Evolutionary conservation across 2,797 vertebrate species (phyloP), one percentile per base, ranked within the genome.

Genomic region (Paramormyrops hopkinsi): DNA sequence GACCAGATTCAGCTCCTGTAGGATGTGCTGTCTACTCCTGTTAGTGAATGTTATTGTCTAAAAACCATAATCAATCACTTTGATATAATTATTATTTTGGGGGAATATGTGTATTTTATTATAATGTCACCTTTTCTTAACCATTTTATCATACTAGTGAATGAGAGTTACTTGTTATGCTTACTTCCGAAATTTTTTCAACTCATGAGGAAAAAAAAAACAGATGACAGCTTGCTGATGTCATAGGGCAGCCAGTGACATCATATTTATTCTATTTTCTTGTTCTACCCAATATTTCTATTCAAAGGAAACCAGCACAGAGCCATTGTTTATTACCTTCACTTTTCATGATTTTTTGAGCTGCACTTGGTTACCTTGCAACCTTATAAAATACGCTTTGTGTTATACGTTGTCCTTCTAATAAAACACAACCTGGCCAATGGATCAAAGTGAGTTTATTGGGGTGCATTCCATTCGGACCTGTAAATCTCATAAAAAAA

Each of bases 401-500:
- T 90, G 89, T 91, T 92, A 91, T 91, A 90, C 90, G 89, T 92
- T 89, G 91, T 92, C 89, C 89, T 88, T 90, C 89, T 90, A 93
- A 93, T 95, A 95, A 94, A 95, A 94, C 54, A 88, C 91, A 95
- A 92, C 94, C 92, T 94, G 91, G 90, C 89, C 88, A 90, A 92
- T 56, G 90, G 93, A 95, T 95, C 93, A 94, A 95, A 95, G 95
- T 89, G 33, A 89, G 91, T 96, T 95, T 95, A 95, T 93, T 94
- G 93, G 92, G 90, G 92, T 90, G 88, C 95, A 96, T 96, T 96
- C 94, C 94, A 94, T 91, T 93, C 91, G 54, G 62, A 95, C 93
- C 94, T 92, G 93, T 95, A 95, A 96, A 95, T 95, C 94, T 94
- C 93, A 93, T 84, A 90, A 93, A 93, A 94, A 94, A 94, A 94